Conservation (phyloP, 2,113 vertebrate genomes). For the Rhombomys opimus region DNA sequence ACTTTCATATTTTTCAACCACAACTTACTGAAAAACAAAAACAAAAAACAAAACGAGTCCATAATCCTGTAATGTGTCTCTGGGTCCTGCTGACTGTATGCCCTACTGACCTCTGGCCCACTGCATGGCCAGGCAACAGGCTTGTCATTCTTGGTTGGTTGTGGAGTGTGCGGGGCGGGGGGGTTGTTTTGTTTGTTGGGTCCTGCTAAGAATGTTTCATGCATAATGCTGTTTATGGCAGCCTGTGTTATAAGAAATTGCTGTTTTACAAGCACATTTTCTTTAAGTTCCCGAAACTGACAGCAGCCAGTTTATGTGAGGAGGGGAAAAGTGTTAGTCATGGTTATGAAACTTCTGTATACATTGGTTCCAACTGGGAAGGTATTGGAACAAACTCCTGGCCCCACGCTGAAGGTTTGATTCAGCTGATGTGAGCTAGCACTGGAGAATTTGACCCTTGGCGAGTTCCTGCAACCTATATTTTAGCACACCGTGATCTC, state of each 20-base stretch:
- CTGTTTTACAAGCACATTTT: neutral
- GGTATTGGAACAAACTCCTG: neutral
- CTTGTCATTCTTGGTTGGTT: neutral
- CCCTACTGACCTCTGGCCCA: neutral
- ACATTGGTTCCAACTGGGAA: neutral
- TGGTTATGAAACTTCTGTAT: neutral
- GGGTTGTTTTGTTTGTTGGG: neutral
- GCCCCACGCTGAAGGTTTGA: neutral
- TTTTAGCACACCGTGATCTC: neutral
- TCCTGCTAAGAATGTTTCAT: neutral
- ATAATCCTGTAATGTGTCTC: neutral
- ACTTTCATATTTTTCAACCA: neutral
- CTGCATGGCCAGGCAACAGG: neutral
- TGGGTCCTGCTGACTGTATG: neutral
- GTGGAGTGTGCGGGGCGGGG: no score
- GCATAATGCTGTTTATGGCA: neutral
- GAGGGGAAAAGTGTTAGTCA: neutral
- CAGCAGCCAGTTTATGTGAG: neutral
- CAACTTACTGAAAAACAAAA: neutral
- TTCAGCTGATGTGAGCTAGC: neutral
- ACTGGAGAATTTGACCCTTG: neutral
- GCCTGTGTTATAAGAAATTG: conserved; percentile 10
- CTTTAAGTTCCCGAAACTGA: neutral
- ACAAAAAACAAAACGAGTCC: neutral
- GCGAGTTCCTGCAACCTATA: neutral